These are phyloP conservation scores for Grallaria varia DNA, from an alignment of 2,113 vertebrate species.

Conservation along the genomic window DNA sequence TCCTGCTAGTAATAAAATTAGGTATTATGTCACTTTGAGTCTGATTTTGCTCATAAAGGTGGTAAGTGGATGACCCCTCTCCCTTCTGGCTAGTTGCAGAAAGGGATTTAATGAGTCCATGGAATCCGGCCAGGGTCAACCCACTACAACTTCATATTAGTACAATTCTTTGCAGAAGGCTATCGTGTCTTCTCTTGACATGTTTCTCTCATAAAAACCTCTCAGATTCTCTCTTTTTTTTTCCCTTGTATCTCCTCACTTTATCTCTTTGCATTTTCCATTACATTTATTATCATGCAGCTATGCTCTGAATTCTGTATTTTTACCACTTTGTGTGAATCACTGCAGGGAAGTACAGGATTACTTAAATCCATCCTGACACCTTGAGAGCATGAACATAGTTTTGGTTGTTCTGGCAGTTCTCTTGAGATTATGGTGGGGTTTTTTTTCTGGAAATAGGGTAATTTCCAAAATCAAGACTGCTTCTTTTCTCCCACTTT, in stretches of 20 bases:
- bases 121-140: too few relatives aligned
- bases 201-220: neutral
- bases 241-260: accelerated
- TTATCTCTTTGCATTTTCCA: neutral
- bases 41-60: too few relatives aligned
- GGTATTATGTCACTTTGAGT: too few relatives aligned
- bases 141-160: neutral
- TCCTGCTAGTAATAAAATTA: too few relatives aligned
- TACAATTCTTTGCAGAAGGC: neutral
- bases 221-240: neutral
- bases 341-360: neutral
- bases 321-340: neutral
- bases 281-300: neutral
- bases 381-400: neutral
- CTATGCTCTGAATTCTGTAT: neutral
- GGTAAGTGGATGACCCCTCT: too few relatives aligned
- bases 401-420: neutral
- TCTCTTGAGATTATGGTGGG: neutral
- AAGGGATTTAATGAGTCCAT: too few relatives aligned
- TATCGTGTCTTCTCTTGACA: neutral
- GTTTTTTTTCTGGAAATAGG: neutral
- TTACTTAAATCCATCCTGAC: conserved; percentile 3
- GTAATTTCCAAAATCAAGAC: conserved; percentile 6
- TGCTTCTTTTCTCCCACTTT: neutral
- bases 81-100: too few relatives aligned